Base-by-base conservation (phyloP, 1,140 invertebrate species). In the Macrosteles quadrilineatus region DNA sequence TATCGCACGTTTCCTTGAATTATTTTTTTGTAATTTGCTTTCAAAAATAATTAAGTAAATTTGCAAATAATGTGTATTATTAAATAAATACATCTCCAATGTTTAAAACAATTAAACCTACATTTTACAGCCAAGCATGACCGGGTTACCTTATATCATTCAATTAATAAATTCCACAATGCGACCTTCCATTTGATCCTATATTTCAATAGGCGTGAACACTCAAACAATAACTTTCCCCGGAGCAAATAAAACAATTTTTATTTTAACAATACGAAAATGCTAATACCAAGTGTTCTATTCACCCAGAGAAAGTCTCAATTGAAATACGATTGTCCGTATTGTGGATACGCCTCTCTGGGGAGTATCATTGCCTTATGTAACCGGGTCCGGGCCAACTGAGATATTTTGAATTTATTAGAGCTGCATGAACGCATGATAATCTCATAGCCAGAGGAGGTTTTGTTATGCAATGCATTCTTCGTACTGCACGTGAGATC, bases 371-470 rank as follows among this genome's bases (percentile, higher is more conserved):
- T 50, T 50, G 2, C 47, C 47, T 50, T 50, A 50, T 19, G 47
- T 19, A 50, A 50, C 14, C 21, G 3, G 47, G 47, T 19, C 47
- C 6, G 21, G 21, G 2, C 47, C 14, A 11, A 50, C 47, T 50
- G 47, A 50, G 47, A 50, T 50, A 50, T 50, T 50, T n/a, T 50
- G 47, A 50, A 50, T 50, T 50, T 50, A 50, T 50, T 50, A 50
- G 47, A 50, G 21, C 21, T 50, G 14, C 21, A 17, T 50, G 47
- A 9, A 19, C 47, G n/a, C 47, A 21, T 19, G 47, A 50, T 50
- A 50, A 50, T 50, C 47, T 50, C 14, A 50, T 4, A 3, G 47
- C 47, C 47, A 19, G 14, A 4, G 47, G 47, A 11, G 4, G 4
- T 50, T 50, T 4, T 4, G 14, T 17, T 50, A 4, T 19, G 47